Evolutionary conservation across 1,140 invertebrate genomes (phyloP), one percentile per base, ranked within the genome.

Genomic region (Bombus cullumanus): DNA sequence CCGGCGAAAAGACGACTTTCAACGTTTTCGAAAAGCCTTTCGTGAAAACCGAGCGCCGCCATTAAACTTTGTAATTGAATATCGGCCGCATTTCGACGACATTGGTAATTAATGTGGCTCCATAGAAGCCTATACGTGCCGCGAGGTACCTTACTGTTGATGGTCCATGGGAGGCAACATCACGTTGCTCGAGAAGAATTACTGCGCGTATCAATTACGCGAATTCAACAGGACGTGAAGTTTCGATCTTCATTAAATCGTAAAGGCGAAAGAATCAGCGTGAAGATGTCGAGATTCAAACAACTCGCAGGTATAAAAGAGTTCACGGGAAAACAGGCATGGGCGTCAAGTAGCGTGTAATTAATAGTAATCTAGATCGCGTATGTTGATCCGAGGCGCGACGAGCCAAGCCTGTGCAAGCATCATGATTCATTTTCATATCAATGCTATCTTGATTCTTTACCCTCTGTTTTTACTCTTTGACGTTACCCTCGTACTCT

Each of bases 1-100:
- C 75, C 41, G 62, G 62, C 81, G 37, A 69, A 66, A 31, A 81
- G 68, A 74, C 53, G 78, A 84, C 73, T 89, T 89, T 89, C 88
- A 79, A 71, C 88, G 66, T 86, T 62, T 77, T 62, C 80, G 37
- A 15, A 66, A 34, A 39, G 69, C 13, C 43, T 88, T 73, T 79
- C 74, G 74, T 59, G 53, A 73, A 80, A 87, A 87, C 77, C 86
- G 34, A 64, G 39, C 53, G n/a, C 28, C 57, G 66, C 71, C 53
- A 37, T 89, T 83, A 81, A 75, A 83, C 66, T 72, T 53, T 39
- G 64, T 89, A 89, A 89, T 83, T 89, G 75, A 89, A 89, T 89
- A 88, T 68, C 62, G 86, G 59, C 83, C 88, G 79, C 77, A 68
- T 88, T 89, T 68, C 43, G 34, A 77, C n/a, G 59, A 68, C 34